Evolutionary conservation across 2,113 vertebrate species (phyloP).

Genomic region (Vulpes lagopus): DNA sequence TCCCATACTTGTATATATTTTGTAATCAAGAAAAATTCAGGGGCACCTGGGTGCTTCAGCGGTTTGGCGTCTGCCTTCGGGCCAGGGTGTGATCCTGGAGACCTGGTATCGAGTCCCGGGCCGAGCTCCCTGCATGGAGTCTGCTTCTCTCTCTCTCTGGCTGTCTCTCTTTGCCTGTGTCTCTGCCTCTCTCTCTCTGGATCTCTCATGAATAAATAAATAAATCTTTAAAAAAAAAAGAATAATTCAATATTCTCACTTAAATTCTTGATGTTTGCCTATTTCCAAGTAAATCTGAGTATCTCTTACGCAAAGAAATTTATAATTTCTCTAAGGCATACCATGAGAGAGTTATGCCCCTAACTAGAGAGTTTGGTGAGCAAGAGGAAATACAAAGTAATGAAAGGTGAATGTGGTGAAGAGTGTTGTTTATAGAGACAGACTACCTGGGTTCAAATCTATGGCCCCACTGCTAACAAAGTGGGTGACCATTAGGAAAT

Average conservation of each 20-base stretch:
- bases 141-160: too few relatives aligned
- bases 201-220: too few relatives aligned
- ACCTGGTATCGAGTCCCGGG: too few relatives aligned
- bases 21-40: not conserved
- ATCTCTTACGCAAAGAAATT: not conserved
- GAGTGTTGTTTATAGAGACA: not conserved
- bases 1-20: not conserved
- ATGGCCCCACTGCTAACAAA: not conserved
- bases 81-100: too few relatives aligned
- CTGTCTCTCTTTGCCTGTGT: too few relatives aligned
- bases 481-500: not conserved
- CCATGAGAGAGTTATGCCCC: not conserved
- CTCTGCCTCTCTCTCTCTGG: too few relatives aligned
- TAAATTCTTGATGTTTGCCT: not conserved
- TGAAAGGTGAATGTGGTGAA: not conserved
- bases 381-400: not conserved
- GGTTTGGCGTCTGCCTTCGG: too few relatives aligned
- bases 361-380: not conserved
- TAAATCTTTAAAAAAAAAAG: too few relatives aligned
- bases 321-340: not conserved
- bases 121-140: too few relatives aligned
- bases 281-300: conserved; percentile 2
- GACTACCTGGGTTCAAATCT: not conserved
- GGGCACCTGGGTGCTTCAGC: too few relatives aligned
- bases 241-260: not conserved